phyloP scores from a whole-genome alignment of 1,140 invertebrate genomes.

The Acyrthosiphon pisum region DNA sequence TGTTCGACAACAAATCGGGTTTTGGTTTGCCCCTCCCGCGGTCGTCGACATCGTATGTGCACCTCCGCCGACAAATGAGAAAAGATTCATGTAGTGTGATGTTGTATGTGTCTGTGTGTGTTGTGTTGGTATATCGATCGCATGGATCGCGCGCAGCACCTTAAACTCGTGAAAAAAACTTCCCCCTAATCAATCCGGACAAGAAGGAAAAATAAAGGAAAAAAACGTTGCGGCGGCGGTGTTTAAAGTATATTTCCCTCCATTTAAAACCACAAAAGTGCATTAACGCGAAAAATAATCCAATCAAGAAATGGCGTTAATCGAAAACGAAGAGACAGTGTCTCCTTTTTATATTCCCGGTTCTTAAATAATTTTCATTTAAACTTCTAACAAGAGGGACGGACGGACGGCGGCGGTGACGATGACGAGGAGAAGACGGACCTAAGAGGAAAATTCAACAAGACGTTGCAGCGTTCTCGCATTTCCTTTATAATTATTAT shows the following conservation, averaged over 20 bases:
- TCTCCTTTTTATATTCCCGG: not conserved
- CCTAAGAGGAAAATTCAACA: conserved; percentile 50
- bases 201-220: not conserved
- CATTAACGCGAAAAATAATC: conserved; percentile 56
- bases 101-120: not conserved
- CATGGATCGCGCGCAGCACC: not conserved
- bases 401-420: not conserved
- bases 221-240: not conserved
- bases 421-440: not conserved
- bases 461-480: conserved; percentile 53
- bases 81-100: not conserved
- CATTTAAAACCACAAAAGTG: conserved; percentile 32
- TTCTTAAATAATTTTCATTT: conserved; percentile 54
- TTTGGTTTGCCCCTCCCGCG: conserved; percentile 32
- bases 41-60: not conserved
- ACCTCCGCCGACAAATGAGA: not conserved
- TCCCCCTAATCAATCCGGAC: not conserved
- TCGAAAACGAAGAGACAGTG: conserved; percentile 53
- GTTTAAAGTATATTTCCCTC: conserved; percentile 31
- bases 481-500: conserved; percentile 56
- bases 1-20: conserved; percentile 39
- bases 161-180: conserved; percentile 9
- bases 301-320: conserved; percentile 52
- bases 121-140: not conserved
- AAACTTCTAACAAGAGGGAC: conserved; percentile 41